phyloP scores from a whole-genome alignment of 1,140 invertebrate genomes.

The Globodera ellingtonae region DNA sequence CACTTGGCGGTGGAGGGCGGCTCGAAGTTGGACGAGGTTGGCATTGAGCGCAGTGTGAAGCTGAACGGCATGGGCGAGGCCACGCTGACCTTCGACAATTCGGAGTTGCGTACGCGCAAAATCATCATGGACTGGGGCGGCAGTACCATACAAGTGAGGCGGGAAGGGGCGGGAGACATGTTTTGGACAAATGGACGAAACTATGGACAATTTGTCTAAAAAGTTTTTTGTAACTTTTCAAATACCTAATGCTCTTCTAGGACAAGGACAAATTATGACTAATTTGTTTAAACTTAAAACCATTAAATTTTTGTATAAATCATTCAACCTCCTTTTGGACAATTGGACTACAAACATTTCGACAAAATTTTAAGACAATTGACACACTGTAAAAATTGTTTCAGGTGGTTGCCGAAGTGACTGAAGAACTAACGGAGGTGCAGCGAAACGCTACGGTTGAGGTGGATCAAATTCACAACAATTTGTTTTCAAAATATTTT shows the following conservation, averaged over 20 bases:
- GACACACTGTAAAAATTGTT: too few relatives aligned
- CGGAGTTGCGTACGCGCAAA: conserved; percentile 57
- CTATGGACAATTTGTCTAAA: neutral
- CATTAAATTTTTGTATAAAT: too few relatives aligned
- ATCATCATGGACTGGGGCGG: conserved; percentile 67
- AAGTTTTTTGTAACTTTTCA: too few relatives aligned
- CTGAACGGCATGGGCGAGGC: conserved; percentile 62
- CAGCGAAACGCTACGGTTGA: conserved; percentile 71
- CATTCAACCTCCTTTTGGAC: neutral
- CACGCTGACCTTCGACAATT: conserved; percentile 58
- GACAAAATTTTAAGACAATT: neutral
- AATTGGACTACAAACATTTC: neutral
- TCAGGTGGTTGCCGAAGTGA: conserved; percentile 70
- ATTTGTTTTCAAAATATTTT: too few relatives aligned
- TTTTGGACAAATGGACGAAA: neutral
- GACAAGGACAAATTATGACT: too few relatives aligned
- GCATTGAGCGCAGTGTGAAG: conserved; percentile 65
- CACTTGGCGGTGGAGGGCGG: conserved; percentile 1
- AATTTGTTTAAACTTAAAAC: too few relatives aligned
- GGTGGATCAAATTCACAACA: conserved; percentile 20
- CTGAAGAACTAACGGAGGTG: conserved; percentile 72
- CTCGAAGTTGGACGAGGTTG: conserved; percentile 33
- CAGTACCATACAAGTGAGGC: conserved; percentile 65
- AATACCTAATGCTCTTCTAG: too few relatives aligned
- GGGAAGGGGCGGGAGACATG: too few relatives aligned